Conservation (phyloP, 1,140 invertebrate genomes). For the Drosophila rufa region DNA sequence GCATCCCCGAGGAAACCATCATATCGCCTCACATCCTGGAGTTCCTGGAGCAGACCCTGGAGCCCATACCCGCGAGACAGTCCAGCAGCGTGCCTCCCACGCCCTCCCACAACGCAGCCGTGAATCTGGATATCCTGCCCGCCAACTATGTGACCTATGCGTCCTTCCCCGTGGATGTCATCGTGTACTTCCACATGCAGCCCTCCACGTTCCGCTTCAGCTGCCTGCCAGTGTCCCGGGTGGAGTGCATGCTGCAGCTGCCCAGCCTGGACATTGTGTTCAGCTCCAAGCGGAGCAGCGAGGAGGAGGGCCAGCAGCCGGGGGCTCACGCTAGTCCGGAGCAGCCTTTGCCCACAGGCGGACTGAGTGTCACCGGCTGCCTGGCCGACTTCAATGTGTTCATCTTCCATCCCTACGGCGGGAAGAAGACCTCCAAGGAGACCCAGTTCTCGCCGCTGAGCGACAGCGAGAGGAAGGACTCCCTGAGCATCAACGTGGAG, state of each 20-base stretch:
- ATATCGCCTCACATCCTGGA: conserved; percentile 97
- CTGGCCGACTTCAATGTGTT: conserved; percentile 98
- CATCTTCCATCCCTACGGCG: conserved; percentile 98
- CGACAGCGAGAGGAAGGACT: conserved; percentile 97
- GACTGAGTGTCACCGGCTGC: conserved; percentile 94
- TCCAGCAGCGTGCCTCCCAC: conserved; percentile 60
- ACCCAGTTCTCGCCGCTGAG: conserved; percentile 94
- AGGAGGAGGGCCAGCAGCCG: conserved; percentile 77
- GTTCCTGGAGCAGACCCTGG: conserved; percentile 97
- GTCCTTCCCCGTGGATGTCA: conserved; percentile 99
- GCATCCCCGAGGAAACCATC: conserved; percentile 97
- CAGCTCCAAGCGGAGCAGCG: conserved; percentile 94
- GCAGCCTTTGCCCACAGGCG: conserved; percentile 73
- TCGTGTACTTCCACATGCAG: conserved; percentile 99
- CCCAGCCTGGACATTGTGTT: conserved; percentile 97
- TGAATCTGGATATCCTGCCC: conserved; percentile 87
- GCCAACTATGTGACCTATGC: conserved; percentile 93
- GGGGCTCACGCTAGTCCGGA: conserved; percentile 59
- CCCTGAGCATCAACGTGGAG: conserved; percentile 97
- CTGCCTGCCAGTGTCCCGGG: conserved; percentile 96
- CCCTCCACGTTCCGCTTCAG: conserved; percentile 98
- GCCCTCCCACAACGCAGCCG: conserved; percentile 69
- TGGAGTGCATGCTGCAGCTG: conserved; percentile 98
- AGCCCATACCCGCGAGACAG: conserved; percentile 93
- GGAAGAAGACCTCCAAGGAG: conserved; percentile 94